These are phyloP conservation scores for Ctenopoma kingsleyae DNA, from an alignment of 2,797 vertebrate species.

Conservation along the genomic window DNA sequence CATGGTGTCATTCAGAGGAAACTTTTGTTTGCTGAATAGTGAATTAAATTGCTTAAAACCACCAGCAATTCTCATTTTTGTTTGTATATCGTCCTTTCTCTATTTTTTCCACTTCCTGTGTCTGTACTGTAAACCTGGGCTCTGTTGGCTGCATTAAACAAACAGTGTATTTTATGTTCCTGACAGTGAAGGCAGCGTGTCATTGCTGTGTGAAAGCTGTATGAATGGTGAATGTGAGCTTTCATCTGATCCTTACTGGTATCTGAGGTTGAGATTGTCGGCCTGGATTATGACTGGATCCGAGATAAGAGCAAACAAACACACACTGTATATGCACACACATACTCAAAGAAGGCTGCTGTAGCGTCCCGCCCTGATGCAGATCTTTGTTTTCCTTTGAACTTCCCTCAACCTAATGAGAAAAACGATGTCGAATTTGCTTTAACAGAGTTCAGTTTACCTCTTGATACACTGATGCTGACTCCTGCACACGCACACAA, in stretches of 20 bases:
- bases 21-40: constrained; percentile 18
- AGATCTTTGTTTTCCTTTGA: constrained; percentile 60
- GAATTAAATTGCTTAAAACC: constrained; percentile 33
- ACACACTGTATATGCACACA: constrained; percentile 13
- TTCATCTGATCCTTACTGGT: neutral
- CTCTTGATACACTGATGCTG: neutral
- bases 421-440: neutral
- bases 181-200: constrained; percentile 2
- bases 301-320: constrained; percentile 55
- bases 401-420: constrained; percentile 32
- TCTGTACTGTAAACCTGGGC: too few relatives aligned
- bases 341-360: neutral
- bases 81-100: too few relatives aligned
- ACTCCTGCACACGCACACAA: neutral
- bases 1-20: constrained; percentile 18
- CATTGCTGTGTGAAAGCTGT: neutral
- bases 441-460: constrained; percentile 7
- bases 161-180: constrained; percentile 10
- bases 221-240: constrained; percentile 60
- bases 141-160: too few relatives aligned
- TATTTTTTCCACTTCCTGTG: too few relatives aligned
- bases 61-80: too few relatives aligned
- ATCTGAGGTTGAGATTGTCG: constrained; percentile 40
- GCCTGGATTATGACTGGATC: constrained; percentile 44
- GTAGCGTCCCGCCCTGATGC: constrained; percentile 61